Evolutionary conservation across 2,797 vertebrate species (phyloP).

Genomic region (Sebastes trivittatus): DNA sequence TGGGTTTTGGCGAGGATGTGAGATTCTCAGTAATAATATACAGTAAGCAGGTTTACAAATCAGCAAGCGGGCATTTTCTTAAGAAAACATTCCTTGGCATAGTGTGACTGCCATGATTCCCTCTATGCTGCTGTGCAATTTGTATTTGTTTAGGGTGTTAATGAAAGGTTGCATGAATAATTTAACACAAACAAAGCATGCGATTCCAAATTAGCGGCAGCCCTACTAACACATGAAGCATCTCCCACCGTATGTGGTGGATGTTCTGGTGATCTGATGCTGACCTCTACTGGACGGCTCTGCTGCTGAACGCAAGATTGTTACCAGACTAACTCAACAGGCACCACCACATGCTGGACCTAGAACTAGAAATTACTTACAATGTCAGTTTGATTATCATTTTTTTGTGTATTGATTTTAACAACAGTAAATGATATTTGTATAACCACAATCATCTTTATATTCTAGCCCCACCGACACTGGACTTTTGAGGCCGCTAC

Average conservation of each 20-base stretch:
- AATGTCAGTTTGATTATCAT: neutral
- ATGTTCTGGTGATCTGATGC: constrained; percentile 56
- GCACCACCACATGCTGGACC: neutral
- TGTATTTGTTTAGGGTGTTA: constrained; percentile 72
- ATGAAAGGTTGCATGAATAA: constrained; percentile 75
- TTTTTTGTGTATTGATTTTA: neutral
- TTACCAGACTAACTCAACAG: neutral
- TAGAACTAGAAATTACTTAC: neutral
- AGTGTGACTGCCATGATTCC: constrained; percentile 43
- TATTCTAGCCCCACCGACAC: neutral
- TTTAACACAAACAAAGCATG: constrained; percentile 72
- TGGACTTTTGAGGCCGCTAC: neutral
- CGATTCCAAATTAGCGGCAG: constrained; percentile 40
- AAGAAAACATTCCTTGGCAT: constrained; percentile 50
- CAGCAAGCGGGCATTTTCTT: constrained; percentile 44
- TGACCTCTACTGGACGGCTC: constrained; percentile 73
- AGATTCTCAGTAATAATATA: constrained; percentile 4
- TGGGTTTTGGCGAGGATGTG: constrained; percentile 2
- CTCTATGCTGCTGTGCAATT: constrained; percentile 52
- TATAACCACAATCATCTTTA: neutral
- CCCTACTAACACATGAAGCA: constrained; percentile 11
- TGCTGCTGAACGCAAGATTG: neutral
- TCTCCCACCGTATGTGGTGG: neutral
- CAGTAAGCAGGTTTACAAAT: constrained; percentile 31
- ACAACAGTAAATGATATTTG: neutral